phyloP scores from a whole-genome alignment of 92 coral and sea anemone genomes.

The Zoanthus solanderi region DNA sequence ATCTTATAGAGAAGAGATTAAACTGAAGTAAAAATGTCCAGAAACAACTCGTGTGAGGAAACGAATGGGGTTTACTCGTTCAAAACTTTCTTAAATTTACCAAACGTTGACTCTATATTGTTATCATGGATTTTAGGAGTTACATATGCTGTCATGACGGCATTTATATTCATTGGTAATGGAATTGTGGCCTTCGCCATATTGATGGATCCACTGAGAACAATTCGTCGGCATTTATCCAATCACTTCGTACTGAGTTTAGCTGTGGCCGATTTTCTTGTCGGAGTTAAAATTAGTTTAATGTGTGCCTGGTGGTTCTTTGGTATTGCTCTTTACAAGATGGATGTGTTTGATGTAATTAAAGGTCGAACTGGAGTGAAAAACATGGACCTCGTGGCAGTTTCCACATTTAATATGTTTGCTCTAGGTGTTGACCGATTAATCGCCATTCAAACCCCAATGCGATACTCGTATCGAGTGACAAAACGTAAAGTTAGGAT shows the following conservation, averaged over 20 bases:
- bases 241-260: slow-evolving; percentile 30
- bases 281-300: background rate
- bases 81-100: background rate
- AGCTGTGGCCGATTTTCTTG: slow-evolving; percentile 3
- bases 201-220: slow-evolving; percentile 3
- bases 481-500: background rate
- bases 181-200: background rate
- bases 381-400: background rate
- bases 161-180: background rate
- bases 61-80: background rate
- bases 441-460: background rate
- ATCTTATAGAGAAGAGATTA: too few relatives aligned
- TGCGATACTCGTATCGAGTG: background rate
- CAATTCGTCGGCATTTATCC: slow-evolving; percentile 3
- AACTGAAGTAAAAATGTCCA: too few relatives aligned
- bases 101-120: background rate
- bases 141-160: background rate
- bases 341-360: background rate
- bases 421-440: background rate
- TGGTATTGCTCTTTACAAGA: background rate
- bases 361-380: background rate
- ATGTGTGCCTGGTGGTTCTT: background rate
- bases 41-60: too few relatives aligned
- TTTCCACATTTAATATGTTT: background rate
- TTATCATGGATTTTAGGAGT: slow-evolving; percentile 6